Base-by-base conservation (phyloP, 2,113 vertebrate species). In the Lontra canadensis region DNA sequence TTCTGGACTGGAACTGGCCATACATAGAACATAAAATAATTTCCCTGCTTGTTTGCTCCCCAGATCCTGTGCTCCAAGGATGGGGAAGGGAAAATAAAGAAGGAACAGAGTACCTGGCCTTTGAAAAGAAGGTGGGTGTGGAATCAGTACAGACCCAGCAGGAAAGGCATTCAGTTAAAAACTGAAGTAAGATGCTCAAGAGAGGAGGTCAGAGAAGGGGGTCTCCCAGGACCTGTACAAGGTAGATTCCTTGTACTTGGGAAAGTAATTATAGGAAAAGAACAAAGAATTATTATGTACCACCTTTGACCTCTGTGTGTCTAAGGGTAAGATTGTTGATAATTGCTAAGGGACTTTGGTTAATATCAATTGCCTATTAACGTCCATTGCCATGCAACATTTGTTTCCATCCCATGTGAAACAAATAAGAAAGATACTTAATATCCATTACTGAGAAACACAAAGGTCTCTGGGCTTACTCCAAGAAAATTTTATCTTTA, bases 191-290 rank as follows among this genome's bases (percentile, higher is more conserved):
- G 21, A 7, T 4, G 6, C 4, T 14, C 14, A 36, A 29, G 11
- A 29, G 7, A 26, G 31, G 39, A 42, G 9, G 17, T 76, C 44
- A 42, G 49, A 67, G 36, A 63, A 10, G 3, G 63, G 20, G 25
- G 7, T 42, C 7, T 39, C 26, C 23, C 3, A 23, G 8, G 18
- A 34, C 2, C 20, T 63, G 69, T 8, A 6, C 2, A n/a, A 59
- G 26, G 1, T 26, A 1, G 10, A 34, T 0, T 10, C 4, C 29
- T 29, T 36, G 6, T 20, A 3, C 7, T 49, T 81, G 23, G 36
- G 21, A 31, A 85, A 57, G 9, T 73, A 42, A 65, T 59, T 65
- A 8, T 31, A 69, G 39, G 29, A 10, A 1, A 47, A 88, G 21
- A 78, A 11, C 36, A 52, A 73, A 76, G 39, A 29, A 26, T 61